Evolutionary conservation across 2,888 invertebrate genomes (phyloP), one percentile per base, ranked within the genome.

Genomic region (Epiblema foenella): DNA sequence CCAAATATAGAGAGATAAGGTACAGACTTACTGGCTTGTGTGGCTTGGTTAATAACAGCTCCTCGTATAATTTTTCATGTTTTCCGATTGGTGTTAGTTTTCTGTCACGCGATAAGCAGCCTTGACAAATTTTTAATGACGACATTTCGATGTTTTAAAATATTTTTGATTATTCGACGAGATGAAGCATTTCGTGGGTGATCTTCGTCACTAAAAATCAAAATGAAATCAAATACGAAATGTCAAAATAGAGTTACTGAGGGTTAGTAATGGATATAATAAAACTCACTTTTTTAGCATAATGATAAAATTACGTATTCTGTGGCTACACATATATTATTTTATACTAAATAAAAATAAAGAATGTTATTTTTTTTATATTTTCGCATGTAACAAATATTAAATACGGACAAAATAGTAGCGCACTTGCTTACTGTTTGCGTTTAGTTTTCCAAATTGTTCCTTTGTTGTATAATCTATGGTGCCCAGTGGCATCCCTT

Each of bases 21-120:
- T 8, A 12, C 15, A 46, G 11, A 60, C 69, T 69, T 64, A 69
- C 69, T 33, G 49, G 18, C 17, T 3, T 63, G 17, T n/a, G 58
- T 51, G 20, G 0, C 24, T 69, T 51, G 2, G 17, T 39, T 49
- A 64, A 64, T 64, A 69, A 29, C 10, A 69, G 24, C 49, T 29
- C 18, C 20, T 57, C 39, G 29, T 63, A 62, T 66, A 77, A 54
- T 68, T 70, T 52, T 67, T 24, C 15, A 37, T 72, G 63, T 51
- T 65, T 69, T 49, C 68, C 63, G 0, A 77, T 71, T 1, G 73
- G 59, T 4, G 57, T 11, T 15, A 76, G 56, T 46, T 58, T 66
- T 65, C 77, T 73, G 17, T 73, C 73, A 11, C 52, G 46, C 7
- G 77, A 66, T 52, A 77, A 65, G 33, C 77, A 77, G 1, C 77